These are phyloP conservation scores for Clarias batrachus DNA, from an alignment of 2,113 vertebrate genomes.

Conservation along the genomic window DNA sequence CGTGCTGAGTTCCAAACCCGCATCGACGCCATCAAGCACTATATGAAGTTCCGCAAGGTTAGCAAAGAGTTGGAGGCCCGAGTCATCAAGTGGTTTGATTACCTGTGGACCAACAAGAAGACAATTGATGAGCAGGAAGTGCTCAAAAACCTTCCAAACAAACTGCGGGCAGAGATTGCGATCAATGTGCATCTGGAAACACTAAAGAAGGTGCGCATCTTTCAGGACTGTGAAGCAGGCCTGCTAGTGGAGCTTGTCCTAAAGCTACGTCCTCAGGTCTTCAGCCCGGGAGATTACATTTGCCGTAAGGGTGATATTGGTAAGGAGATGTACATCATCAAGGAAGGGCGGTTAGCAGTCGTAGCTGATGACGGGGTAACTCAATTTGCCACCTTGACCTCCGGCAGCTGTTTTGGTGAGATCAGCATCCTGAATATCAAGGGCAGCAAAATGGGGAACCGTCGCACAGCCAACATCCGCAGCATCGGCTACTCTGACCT, in stretches of 20 bases:
- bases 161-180: conserved; percentile 92
- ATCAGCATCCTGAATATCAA: conserved; percentile 97
- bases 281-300: conserved; percentile 94
- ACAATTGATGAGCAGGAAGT: conserved; percentile 87
- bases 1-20: conserved; percentile 88
- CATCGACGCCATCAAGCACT: conserved; percentile 88
- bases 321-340: conserved; percentile 98
- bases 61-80: conserved; percentile 91
- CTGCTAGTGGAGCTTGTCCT: conserved; percentile 91
- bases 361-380: conserved; percentile 87
- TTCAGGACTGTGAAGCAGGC: conserved; percentile 93
- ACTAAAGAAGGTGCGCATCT: conserved; percentile 92
- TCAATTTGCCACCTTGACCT: conserved; percentile 83
- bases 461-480: conserved; percentile 89
- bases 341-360: conserved; percentile 91
- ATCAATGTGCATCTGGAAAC: conserved; percentile 95
- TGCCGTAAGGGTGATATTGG: conserved; percentile 95
- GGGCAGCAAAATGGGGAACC: conserved; percentile 96
- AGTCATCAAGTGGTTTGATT: conserved; percentile 96
- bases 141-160: conserved; percentile 89
- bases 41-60: conserved; percentile 95
- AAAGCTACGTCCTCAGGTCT: conserved; percentile 91
- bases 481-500: conserved; percentile 95
- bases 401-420: conserved; percentile 95
- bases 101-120: conserved; percentile 95